Conservation (phyloP, 2,113 vertebrate genomes). For the Tympanuchus pallidicinctus region DNA sequence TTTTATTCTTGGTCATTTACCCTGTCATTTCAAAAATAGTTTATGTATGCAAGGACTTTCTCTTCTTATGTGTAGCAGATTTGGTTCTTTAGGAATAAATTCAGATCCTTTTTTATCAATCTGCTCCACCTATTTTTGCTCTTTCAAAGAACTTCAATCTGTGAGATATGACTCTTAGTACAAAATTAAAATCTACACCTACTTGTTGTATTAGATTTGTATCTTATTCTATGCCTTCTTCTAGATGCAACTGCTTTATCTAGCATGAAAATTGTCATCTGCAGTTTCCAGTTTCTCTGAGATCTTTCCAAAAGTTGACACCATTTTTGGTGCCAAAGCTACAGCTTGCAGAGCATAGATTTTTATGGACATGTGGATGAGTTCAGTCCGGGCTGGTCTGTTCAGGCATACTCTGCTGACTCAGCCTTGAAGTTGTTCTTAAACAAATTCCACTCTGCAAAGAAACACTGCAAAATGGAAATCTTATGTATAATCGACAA, state of each 20-base stretch:
- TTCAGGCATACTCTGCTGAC: neutral
- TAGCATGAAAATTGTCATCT: neutral
- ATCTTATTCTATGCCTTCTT: neutral
- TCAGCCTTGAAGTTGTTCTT: neutral
- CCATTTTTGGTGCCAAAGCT: neutral
- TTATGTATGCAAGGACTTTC: neutral
- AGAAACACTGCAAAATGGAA: neutral
- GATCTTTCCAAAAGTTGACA: neutral
- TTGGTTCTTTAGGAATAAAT: neutral
- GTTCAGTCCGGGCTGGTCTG: neutral
- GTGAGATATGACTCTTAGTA: neutral
- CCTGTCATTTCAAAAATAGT: neutral
- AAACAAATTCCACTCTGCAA: neutral
- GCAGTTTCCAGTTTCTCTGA: neutral
- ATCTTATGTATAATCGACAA: neutral
- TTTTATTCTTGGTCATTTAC: neutral
- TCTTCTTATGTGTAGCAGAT: neutral
- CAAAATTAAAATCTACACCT: neutral
- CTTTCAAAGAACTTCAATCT: neutral
- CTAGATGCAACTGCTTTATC: neutral
- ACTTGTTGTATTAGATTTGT: neutral
- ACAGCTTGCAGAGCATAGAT: neutral
- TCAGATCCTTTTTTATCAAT: neutral
- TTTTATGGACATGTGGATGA: neutral
- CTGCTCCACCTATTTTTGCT: neutral